These are phyloP conservation scores for Nowickia ferox DNA, from an alignment of 2,888 invertebrate species.

Conservation along the genomic window DNA sequence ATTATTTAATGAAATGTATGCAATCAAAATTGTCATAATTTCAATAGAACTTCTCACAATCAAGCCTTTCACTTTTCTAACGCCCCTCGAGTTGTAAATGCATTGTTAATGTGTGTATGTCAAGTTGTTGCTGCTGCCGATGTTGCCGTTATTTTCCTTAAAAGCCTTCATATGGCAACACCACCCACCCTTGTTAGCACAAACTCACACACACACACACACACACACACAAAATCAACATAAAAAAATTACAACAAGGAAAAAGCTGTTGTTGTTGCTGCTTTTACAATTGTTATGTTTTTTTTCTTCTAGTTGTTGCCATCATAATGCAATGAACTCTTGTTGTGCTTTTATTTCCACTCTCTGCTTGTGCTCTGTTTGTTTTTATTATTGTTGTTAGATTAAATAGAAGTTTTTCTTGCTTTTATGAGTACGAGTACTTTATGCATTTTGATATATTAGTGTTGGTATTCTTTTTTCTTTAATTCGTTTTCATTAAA, in stretches of 20 bases:
- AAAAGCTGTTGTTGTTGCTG: slow-evolving; percentile 67
- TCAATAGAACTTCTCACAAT: background rate
- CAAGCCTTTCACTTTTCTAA: background rate
- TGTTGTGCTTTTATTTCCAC: slow-evolving; percentile 69
- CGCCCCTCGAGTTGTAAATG: slow-evolving; percentile 34
- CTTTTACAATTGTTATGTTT: slow-evolving; percentile 57
- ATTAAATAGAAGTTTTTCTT: slow-evolving; percentile 55
- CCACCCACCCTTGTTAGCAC: slow-evolving; percentile 68
- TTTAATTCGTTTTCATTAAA: slow-evolving; percentile 36
- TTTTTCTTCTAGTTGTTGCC: slow-evolving; percentile 74
- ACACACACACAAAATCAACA: background rate
- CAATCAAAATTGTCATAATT: no score
- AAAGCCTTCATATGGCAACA: slow-evolving; percentile 54
- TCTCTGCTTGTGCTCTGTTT: slow-evolving; percentile 33
- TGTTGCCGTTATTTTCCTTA: slow-evolving; percentile 48
- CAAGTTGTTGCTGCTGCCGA: slow-evolving; percentile 55
- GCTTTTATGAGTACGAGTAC: slow-evolving; percentile 22
- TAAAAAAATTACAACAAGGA: slow-evolving; percentile 41
- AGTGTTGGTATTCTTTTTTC: slow-evolving; percentile 37
- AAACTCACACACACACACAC: background rate
- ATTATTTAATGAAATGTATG: no score
- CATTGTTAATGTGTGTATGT: slow-evolving; percentile 59
- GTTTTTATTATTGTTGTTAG: slow-evolving; percentile 34
- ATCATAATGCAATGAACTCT: slow-evolving; percentile 82
- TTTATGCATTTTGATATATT: slow-evolving; percentile 51